phyloP scores from a whole-genome alignment of 2,113 vertebrate species.

The Megalops atlanticus region DNA sequence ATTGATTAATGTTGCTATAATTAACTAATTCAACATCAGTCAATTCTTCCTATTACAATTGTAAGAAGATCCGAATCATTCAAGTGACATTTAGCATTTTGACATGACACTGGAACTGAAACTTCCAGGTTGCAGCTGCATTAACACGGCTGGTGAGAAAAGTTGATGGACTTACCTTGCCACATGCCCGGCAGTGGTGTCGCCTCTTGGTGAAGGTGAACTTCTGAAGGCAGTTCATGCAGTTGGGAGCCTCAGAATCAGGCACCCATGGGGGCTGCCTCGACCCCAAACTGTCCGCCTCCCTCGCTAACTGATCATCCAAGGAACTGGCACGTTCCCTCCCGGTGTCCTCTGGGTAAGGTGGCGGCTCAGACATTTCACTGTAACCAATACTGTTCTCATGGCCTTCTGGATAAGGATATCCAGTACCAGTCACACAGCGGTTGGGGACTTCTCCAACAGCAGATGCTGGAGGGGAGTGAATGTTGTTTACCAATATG shows the following conservation, averaged over 20 bases:
- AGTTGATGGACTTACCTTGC: slow-evolving; percentile 77
- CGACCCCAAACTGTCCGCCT: slow-evolving; percentile 64
- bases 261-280: slow-evolving; percentile 91
- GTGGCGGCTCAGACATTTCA: slow-evolving; percentile 67
- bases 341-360: slow-evolving; percentile 59
- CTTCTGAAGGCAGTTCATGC: slow-evolving; percentile 87
- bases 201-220: slow-evolving; percentile 94
- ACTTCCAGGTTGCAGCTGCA: too few relatives aligned
- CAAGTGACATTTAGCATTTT: too few relatives aligned
- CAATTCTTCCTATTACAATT: too few relatives aligned
- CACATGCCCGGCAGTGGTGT: slow-evolving; percentile 95
- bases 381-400: slow-evolving; percentile 65
- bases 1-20: too few relatives aligned
- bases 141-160: not conserved
- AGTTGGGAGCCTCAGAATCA: slow-evolving; percentile 91
- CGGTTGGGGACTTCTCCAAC: slow-evolving; percentile 39
- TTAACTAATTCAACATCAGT: too few relatives aligned
- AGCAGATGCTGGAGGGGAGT: slow-evolving; percentile 32
- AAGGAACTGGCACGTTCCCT: slow-evolving; percentile 30
- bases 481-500: slow-evolving; percentile 33
- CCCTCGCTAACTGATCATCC: slow-evolving; percentile 54
- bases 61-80: too few relatives aligned
- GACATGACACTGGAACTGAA: too few relatives aligned
- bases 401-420: slow-evolving; percentile 53
- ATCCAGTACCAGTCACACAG: slow-evolving; percentile 33